A percentile compares a stretch with the other conserved stretches of the same genome.
These are phyloP conservation scores for Drosophila subpulchrella DNA, from an alignment of 1,140 invertebrate species.

Conservation along the genomic window DNA sequence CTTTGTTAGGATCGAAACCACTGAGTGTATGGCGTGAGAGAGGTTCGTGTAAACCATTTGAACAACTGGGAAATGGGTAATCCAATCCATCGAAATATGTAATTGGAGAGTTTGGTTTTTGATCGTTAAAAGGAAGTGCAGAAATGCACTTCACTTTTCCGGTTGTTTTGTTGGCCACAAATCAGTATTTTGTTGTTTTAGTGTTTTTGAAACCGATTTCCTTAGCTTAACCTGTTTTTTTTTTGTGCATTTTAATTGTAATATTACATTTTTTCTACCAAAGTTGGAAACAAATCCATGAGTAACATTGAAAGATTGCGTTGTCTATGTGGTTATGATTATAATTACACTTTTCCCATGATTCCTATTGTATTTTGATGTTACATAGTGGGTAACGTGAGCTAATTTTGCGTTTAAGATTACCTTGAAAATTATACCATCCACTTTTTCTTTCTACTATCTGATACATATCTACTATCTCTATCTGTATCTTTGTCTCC, in stretches of 20 bases:
- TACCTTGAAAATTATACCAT: conserved; percentile 11
- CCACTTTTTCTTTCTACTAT: conserved; percentile 12
- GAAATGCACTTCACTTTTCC: conserved; percentile 32
- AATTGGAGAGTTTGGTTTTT: conserved; percentile 13
- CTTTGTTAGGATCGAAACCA: neutral
- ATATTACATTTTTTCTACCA: no score
- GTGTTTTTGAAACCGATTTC: neutral
- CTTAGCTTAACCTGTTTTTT: neutral
- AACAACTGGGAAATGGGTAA: conserved; percentile 13
- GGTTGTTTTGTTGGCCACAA: conserved; percentile 7
- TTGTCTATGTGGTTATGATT: no score
- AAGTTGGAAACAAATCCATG: no score
- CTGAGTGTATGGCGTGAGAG: neutral
- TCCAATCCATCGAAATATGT: conserved; percentile 10
- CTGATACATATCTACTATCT: conserved; percentile 4
- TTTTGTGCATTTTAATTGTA: neutral
- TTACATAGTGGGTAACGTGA: conserved; percentile 2
- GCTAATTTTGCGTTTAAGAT: conserved; percentile 4
- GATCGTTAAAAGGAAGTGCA: conserved; percentile 11
- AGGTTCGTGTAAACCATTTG: neutral
- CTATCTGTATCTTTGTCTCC: conserved; percentile 7
- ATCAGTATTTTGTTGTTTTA: neutral
- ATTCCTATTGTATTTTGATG: neutral
- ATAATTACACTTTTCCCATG: neutral
- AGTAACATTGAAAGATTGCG: no score